phyloP scores from a whole-genome alignment of 1,140 invertebrate species.

The Proales similis region DNA sequence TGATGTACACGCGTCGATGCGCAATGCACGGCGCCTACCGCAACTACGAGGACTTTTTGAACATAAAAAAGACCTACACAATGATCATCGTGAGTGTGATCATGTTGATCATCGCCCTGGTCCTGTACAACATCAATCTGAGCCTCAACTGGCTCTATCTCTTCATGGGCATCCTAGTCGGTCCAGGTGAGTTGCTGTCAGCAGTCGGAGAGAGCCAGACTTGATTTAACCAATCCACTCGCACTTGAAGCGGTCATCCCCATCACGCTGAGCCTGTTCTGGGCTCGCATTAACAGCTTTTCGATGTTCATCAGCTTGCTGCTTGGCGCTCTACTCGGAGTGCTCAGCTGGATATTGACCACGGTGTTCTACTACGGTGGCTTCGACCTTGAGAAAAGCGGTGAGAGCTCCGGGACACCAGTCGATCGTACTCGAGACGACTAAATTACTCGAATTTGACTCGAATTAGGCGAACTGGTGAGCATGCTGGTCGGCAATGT shows the following conservation, averaged over 20 bases:
- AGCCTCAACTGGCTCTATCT: conserved; percentile 51
- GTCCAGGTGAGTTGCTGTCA: conserved; percentile 41
- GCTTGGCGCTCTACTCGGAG: conserved; percentile 45
- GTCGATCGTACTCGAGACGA: not conserved
- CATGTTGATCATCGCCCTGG: conserved; percentile 48
- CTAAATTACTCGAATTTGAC: conserved; percentile 12
- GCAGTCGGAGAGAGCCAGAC: too few relatives aligned
- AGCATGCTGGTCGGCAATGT: conserved; percentile 53
- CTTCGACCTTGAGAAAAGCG: conserved; percentile 39
- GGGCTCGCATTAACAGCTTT: conserved; percentile 47
- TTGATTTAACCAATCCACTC: not conserved
- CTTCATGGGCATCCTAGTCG: conserved; percentile 53
- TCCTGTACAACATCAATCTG: conserved; percentile 42
- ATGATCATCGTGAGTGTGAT: conserved; percentile 47
- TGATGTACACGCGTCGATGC: conserved; percentile 48
- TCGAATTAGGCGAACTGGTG: conserved; percentile 41
- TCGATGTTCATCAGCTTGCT: conserved; percentile 50
- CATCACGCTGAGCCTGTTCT: conserved; percentile 50
- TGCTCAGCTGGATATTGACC: conserved; percentile 48
- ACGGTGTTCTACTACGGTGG: conserved; percentile 47
- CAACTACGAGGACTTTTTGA: conserved; percentile 48
- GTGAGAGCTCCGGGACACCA: not conserved
- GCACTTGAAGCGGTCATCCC: conserved; percentile 47
- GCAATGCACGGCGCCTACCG: conserved; percentile 47
- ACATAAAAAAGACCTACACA: conserved; percentile 49